phyloP scores from a whole-genome alignment of 2,797 vertebrate species.

The Ctenopoma kingsleyae region DNA sequence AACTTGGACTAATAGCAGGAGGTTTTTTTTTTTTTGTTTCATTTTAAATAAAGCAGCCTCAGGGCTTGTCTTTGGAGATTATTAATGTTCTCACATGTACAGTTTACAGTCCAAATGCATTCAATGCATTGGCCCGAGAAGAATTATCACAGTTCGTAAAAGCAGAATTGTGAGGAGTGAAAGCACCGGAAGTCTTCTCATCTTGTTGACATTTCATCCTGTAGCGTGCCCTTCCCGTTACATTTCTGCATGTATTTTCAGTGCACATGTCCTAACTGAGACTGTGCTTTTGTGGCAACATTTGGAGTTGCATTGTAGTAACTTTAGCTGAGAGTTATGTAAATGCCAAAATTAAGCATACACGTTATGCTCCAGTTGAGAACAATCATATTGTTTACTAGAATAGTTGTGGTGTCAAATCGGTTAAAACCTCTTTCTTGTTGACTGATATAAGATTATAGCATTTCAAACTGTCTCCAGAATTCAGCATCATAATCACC shows the following conservation, averaged over 20 bases:
- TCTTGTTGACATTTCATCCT: neutral
- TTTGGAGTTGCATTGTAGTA: slow-evolving; percentile 34
- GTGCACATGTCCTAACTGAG: slow-evolving; percentile 18
- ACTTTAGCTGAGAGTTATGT: slow-evolving; percentile 15
- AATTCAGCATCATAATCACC: neutral
- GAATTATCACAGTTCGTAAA: neutral
- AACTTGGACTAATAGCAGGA: neutral
- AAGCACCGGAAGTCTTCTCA: neutral
- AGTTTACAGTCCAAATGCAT: neutral
- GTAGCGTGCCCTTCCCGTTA: neutral
- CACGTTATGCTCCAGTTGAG: slow-evolving; percentile 1
- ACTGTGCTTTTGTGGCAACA: slow-evolving; percentile 1
- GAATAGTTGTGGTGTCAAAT: slow-evolving; percentile 18
- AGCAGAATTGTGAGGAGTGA: neutral
- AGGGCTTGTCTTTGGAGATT: slow-evolving; percentile 8
- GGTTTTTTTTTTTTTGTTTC: slow-evolving; percentile 1
- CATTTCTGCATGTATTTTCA: neutral
- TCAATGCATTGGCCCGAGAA: neutral
- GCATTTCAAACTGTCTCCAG: slow-evolving; percentile 1
- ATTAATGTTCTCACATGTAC: slow-evolving; percentile 7
- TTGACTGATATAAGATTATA: slow-evolving; percentile 18
- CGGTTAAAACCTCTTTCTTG: slow-evolving; percentile 13
- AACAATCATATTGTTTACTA: slow-evolving; percentile 23
- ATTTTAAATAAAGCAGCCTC: slow-evolving; percentile 20
- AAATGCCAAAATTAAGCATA: slow-evolving; percentile 21